Base-by-base conservation (phyloP, 1,140 invertebrate species). In the Drosophila baimaii region DNA sequence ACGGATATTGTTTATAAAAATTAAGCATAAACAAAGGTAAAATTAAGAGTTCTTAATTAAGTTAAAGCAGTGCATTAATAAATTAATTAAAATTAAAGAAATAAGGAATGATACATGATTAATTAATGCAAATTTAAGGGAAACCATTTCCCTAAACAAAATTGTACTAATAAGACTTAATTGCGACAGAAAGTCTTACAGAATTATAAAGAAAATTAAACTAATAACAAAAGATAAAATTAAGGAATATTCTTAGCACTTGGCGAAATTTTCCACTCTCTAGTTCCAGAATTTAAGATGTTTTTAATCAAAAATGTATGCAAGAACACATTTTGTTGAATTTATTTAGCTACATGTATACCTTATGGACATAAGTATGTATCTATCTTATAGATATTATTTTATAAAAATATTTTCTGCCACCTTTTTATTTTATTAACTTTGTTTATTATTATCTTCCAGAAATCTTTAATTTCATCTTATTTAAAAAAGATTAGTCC, bases 1-100 rank as follows among this genome's bases (percentile, higher is more conserved):
- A 27, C 17, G 10, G 13, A 37, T 35, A 31, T 57, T 35, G 41
- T 37, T 68, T 56, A 56, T 21, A 56, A 13, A 44, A 25, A 46
- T 33, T 37, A 29, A 46, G 43, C 8, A 10, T 19, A 46, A 13
- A 39, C 19, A 35, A n/a, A 49, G 25, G 10, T 27, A 27, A 15
- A 65, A 52, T 57, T 10, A 39, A 33, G 19, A 17, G 29, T 37
- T 10, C 7, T 5, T n/a, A 4, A 21, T 12, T 3, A 3, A 9
- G 5, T 0, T 12, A 12, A 1, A 13, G 13, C 1, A 21, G 5
- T 17, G 15, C 5, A 17, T 12, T 49, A 19, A 51, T 19, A 27
- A 27, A 25, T 17, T n/a, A 27, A 58, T 58, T 51, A 29, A 17
- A 52, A 12, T 5, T 29, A 12, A 21, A 15, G 1, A 1, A 25